Evolutionary conservation across 1,140 invertebrate genomes (phyloP).

Genomic region (Micrasema longulum): DNA sequence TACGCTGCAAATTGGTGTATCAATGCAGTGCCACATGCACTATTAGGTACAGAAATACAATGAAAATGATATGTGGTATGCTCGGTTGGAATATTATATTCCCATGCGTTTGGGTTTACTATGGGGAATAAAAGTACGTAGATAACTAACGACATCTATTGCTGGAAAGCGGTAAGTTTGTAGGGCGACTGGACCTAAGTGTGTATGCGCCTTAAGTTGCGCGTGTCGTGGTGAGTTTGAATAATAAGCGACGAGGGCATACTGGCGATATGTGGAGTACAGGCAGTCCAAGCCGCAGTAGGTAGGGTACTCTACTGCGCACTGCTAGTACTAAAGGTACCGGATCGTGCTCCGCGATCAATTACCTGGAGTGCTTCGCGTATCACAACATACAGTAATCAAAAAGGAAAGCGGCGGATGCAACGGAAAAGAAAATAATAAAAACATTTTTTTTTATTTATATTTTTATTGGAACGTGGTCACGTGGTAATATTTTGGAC

Average conservation of each 20-base stretch:
- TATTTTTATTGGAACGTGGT: too few species aligned
- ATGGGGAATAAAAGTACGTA: too few species aligned
- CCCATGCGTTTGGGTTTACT: too few species aligned
- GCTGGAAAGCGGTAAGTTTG: too few species aligned
- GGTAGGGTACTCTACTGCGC: background rate
- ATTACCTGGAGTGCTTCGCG: conserved; percentile 37
- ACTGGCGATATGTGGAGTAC: conserved; percentile 39
- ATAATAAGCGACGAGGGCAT: conserved; percentile 33
- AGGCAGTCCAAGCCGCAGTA: background rate
- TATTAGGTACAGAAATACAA: too few species aligned
- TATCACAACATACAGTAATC: conserved; percentile 8
- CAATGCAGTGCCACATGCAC: too few species aligned
- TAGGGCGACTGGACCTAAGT: too few species aligned
- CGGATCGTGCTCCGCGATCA: conserved; percentile 38
- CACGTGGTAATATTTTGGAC: too few species aligned
- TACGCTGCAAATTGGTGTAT: too few species aligned
- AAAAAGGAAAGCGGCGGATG: background rate
- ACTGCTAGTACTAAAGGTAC: conserved; percentile 12
- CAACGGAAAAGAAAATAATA: background rate
- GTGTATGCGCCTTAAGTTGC: background rate
- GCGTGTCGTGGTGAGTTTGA: conserved; percentile 16
- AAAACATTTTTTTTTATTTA: background rate
- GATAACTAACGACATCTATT: too few species aligned
- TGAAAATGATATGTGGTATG: too few species aligned
- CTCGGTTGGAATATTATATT: too few species aligned